Base-by-base conservation (phyloP, 2,113 vertebrate genomes). In the Pardalotus punctatus region DNA sequence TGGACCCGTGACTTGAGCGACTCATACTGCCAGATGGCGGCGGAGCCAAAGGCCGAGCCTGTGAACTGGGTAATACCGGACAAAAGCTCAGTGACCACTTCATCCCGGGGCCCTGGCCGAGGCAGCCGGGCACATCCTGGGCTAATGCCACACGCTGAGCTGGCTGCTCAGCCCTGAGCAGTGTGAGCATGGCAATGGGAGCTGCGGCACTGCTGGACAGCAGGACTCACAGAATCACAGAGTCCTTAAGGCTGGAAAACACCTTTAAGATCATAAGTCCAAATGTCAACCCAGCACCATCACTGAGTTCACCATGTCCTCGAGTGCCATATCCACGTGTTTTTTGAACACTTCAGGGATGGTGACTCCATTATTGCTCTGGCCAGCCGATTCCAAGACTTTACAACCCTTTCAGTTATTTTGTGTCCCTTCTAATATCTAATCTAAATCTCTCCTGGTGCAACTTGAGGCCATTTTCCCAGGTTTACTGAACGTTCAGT, bases 1-100 rank as follows among this genome's bases (percentile, higher is more conserved):
- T 99, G 98, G 45, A 99, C 98, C 5, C 98, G 98, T 11, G 98
- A 98, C 97, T 99, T 99, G 61, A 99, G 96, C 11, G 98, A 97
- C 95, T 99, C 99, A 50, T 99, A 99, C 91, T 99, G 99, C 99
- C 99, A 99, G 96, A 99, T 98, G 71, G 99, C 99, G 20, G 99
- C 99, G 8, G 97, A 95, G 27, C 98, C 98, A 73, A 99, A 99
- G 56, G 98, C 98, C 72, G 98, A 99, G 95, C 99, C 99, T 99
- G 99, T 99, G 97, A 99, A 99, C 99, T 99, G 89, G 4, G 95
- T 0, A 45, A 95, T 0, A 96, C 1, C 7, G 12, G n/a, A 57
- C 5, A 50, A 4, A 45, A 83, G 81, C 61, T 81, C 53, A 77
- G 66, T 2, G 60, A 47, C 17, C 6, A 36, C 54, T 8, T 12